Conservation (phyloP, 2,797 vertebrate species). For the Otus scops region DNA sequence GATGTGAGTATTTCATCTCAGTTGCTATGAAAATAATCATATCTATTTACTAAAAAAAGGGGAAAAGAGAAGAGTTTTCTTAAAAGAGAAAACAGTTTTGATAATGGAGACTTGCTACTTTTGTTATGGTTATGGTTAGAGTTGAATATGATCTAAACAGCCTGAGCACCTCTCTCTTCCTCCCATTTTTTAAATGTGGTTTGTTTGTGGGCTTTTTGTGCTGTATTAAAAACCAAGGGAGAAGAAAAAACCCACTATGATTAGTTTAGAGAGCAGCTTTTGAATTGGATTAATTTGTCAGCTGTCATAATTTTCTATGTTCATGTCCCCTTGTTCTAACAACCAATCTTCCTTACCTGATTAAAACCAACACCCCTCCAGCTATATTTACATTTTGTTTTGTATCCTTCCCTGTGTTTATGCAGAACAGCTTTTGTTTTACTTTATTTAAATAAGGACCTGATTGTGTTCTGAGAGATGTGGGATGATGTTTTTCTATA, state of each 20-base stretch:
- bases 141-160: not conserved
- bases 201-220: not conserved
- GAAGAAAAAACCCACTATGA: not conserved
- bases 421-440: not conserved
- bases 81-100: not conserved
- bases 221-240: not conserved
- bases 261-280: not conserved
- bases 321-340: not conserved
- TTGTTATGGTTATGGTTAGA: not conserved
- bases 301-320: not conserved
- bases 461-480: not conserved
- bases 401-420: not conserved
- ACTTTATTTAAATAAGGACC: not conserved
- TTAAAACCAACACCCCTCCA: not conserved
- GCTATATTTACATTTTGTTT: not conserved
- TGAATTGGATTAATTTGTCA: conserved; percentile 19
- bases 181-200: not conserved
- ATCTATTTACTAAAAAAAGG: not conserved
- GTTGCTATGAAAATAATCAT: not conserved
- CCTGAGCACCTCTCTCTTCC: not conserved
- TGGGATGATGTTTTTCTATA: not conserved
- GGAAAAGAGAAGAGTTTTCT: not conserved
- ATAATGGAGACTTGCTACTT: not conserved
- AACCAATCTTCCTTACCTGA: not conserved
- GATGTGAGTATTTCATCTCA: not conserved